These are phyloP conservation scores for Caloenas nicobarica DNA, from an alignment of 2,113 vertebrate species.

Conservation along the genomic window DNA sequence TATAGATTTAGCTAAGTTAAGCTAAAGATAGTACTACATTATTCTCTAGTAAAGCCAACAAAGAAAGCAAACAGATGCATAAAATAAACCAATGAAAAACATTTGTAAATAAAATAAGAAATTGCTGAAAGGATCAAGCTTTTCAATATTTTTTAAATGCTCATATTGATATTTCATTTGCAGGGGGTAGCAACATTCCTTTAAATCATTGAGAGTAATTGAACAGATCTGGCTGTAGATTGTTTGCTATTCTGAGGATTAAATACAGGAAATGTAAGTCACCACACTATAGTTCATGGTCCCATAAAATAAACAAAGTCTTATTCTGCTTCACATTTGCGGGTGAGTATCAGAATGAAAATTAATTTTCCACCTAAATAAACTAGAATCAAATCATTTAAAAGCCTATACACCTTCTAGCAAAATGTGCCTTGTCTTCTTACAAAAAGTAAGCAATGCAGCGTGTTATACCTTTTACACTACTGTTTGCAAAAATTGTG, in stretches of 20 bases:
- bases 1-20: not conserved
- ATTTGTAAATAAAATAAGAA: not conserved
- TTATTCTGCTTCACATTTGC: not conserved
- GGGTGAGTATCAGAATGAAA: not conserved
- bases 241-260: not conserved
- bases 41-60: not conserved
- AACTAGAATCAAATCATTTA: not conserved
- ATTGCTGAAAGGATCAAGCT: not conserved
- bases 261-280: not conserved
- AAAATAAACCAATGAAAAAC: not conserved
- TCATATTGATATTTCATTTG: not conserved
- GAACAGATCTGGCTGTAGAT: not conserved
- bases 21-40: not conserved
- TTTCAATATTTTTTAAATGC: conserved; percentile 6
- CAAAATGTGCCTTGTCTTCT: not conserved
- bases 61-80: not conserved
- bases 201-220: not conserved
- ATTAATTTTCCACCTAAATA: not conserved
- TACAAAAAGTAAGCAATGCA: not conserved
- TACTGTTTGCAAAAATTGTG: not conserved
- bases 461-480: not conserved
- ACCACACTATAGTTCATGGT: not conserved
- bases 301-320: not conserved
- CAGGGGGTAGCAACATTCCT: not conserved
- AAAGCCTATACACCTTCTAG: not conserved